Conservation (phyloP, 1,140 invertebrate genomes). For the Euura lappo region DNA sequence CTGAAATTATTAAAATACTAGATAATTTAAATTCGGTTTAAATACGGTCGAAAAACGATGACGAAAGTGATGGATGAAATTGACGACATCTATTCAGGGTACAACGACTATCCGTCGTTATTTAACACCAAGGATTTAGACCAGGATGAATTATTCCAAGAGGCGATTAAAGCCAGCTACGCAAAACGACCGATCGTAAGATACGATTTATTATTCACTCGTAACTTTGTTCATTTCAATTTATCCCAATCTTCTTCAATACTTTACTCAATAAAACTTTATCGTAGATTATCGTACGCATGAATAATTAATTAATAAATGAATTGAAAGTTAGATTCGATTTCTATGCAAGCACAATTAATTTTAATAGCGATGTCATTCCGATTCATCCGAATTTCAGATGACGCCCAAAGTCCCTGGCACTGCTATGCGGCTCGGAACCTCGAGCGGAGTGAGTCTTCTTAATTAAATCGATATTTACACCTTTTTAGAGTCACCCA, state of each 20-base stretch:
- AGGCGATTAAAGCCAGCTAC: slow-evolving; percentile 68
- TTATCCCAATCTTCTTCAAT: no score
- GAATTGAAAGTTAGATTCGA: no score
- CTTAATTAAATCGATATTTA: no score
- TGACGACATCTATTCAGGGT: slow-evolving; percentile 73
- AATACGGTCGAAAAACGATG: background rate
- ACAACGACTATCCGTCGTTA: slow-evolving; percentile 70
- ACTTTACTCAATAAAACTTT: no score
- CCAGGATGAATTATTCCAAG: slow-evolving; percentile 70
- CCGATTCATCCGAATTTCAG: slow-evolving; percentile 32
- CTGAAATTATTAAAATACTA: no score
- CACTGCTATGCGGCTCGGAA: slow-evolving; percentile 62
- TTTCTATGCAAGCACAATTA: background rate
- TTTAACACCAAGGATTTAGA: slow-evolving; percentile 71
- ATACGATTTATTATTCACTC: slow-evolving; percentile 8
- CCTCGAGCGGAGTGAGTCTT: slow-evolving; percentile 58
- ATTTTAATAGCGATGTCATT: slow-evolving; percentile 17
- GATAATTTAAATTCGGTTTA: no score
- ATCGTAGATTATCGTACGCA: no score
- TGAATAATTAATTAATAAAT: no score
- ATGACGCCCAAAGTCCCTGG: slow-evolving; percentile 54
- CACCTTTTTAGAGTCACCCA: no score
- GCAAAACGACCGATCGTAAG: slow-evolving; percentile 65
- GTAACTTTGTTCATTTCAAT: background rate
- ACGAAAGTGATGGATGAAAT: background rate